phyloP scores from a whole-genome alignment of 2,797 vertebrate species.

The Chloroceryle inda region DNA sequence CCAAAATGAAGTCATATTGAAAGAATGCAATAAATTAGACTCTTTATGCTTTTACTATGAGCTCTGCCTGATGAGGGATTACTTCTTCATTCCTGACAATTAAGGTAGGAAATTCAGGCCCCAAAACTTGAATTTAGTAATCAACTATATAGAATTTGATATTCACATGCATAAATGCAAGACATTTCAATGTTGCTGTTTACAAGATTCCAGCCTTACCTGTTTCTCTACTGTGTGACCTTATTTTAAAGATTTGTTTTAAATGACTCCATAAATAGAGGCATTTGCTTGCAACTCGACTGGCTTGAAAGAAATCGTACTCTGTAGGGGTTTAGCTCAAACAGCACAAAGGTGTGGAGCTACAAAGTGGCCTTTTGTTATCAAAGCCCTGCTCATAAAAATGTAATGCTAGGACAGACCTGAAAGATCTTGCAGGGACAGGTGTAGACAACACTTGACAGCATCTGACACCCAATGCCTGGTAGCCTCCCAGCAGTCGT shows the following conservation, averaged over 20 bases:
- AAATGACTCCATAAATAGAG: background rate
- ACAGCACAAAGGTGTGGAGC: background rate
- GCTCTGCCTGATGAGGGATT: background rate
- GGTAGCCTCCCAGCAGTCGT: background rate
- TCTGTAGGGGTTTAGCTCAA: background rate
- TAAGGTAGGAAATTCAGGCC: slow-evolving; percentile 26
- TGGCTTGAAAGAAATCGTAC: background rate
- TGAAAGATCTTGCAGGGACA: background rate
- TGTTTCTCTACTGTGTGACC: background rate
- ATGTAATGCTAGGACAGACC: background rate
- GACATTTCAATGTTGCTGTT: background rate
- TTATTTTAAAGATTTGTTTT: background rate
- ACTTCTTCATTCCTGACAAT: slow-evolving; percentile 41
- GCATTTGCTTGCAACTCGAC: background rate
- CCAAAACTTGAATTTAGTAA: background rate
- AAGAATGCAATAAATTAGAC: slow-evolving; percentile 71
- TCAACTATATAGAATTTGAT: background rate
- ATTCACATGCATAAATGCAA: background rate
- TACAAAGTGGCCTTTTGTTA: background rate
- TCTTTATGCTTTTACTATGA: slow-evolving; percentile 23
- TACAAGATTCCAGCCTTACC: background rate
- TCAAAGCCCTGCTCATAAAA: background rate
- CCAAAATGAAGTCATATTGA: slow-evolving; percentile 71
- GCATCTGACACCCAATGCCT: background rate
- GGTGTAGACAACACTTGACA: accelerated